These are phyloP conservation scores for Eonycteris spelaea DNA, from an alignment of 2,113 vertebrate species.

Conservation along the genomic window DNA sequence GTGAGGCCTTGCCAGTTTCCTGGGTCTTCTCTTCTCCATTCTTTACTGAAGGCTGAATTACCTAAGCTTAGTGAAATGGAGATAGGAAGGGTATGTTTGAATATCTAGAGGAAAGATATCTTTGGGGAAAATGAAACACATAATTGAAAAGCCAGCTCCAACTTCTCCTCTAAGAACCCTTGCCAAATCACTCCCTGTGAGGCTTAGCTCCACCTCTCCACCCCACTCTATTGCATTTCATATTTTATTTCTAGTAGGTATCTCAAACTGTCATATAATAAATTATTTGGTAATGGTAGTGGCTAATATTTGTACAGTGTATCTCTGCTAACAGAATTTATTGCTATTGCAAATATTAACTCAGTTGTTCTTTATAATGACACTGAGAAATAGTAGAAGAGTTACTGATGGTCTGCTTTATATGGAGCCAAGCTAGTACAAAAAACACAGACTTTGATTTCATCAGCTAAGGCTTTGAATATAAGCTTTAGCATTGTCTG, in stretches of 20 bases:
- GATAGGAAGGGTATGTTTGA: background rate
- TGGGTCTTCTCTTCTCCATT: background rate
- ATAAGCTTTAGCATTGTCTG: background rate
- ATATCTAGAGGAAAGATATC: background rate
- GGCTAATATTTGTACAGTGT: background rate
- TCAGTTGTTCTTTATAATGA: background rate
- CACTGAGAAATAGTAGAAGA: background rate
- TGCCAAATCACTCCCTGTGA: background rate
- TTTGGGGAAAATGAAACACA: background rate
- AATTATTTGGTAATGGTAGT: background rate
- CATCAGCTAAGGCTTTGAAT: background rate
- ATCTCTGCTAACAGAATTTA: background rate
- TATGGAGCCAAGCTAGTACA: background rate
- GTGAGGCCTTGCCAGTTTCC: background rate
- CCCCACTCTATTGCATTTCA: background rate
- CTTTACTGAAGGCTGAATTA: background rate
- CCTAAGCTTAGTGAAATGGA: background rate
- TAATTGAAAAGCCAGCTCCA: background rate
- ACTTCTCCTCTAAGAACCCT: background rate
- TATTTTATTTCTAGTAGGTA: background rate
- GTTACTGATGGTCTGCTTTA: background rate
- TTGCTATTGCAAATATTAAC: constrained; percentile 26
- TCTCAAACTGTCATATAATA: background rate
- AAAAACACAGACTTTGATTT: background rate
- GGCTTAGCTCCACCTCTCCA: background rate